Conservation (phyloP, 2,797 vertebrate genomes). For the Calcarius lapponicus region DNA sequence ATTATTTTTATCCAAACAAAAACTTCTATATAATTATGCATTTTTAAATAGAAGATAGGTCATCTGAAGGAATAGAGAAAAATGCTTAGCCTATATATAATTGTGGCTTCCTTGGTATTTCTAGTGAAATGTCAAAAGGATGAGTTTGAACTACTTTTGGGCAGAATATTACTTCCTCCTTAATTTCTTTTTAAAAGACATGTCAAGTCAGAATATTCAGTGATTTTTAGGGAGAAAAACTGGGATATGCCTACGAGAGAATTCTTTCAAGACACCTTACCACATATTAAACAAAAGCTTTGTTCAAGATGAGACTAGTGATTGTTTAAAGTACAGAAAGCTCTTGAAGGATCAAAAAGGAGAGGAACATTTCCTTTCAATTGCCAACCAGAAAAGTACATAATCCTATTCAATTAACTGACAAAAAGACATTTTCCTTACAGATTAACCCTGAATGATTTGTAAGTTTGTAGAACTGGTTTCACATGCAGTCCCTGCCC, state of each 20-base stretch:
- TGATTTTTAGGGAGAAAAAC: slow-evolving; percentile 9
- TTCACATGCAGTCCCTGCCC: not conserved
- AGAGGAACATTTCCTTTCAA: slow-evolving; percentile 21
- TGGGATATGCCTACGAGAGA: not conserved
- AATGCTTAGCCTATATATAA: not conserved
- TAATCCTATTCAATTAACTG: slow-evolving; percentile 51
- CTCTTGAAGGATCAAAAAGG: slow-evolving; percentile 34
- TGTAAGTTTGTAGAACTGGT: not conserved
- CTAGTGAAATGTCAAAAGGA: not conserved
- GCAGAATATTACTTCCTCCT: not conserved
- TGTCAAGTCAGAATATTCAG: not conserved
- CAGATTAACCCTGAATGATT: slow-evolving; percentile 13
- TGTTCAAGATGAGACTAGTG: not conserved
- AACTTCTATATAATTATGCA: not conserved
- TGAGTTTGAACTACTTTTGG: not conserved
- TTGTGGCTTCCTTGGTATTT: not conserved
- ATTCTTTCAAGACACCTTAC: slow-evolving; percentile 8
- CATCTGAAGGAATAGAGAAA: not conserved
- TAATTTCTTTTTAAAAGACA: not conserved
- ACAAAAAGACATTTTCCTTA: slow-evolving; percentile 21
- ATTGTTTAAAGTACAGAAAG: slow-evolving; percentile 35
- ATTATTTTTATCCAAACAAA: not conserved
- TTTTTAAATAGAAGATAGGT: not conserved
- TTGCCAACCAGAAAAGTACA: slow-evolving; percentile 15
- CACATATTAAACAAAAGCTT: not conserved